Base-by-base conservation (phyloP, 2,888 invertebrate species). In the Microplitis deprimator region DNA sequence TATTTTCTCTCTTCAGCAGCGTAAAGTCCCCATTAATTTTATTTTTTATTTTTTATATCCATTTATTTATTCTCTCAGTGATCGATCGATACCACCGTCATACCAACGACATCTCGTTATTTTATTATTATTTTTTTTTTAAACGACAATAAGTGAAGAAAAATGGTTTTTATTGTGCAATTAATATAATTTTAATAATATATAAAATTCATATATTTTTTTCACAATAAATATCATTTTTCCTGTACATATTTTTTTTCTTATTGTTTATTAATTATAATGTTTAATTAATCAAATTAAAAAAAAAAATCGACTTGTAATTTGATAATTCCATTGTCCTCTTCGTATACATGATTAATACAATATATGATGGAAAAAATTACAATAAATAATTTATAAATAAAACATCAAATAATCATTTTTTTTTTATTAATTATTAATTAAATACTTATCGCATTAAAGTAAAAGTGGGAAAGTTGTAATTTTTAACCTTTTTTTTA, bases 221-320 rank as follows among this genome's bases (percentile, higher is more conserved):
- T 68, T 13, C 91, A 93, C 89, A 90, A 90, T 90, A 78, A 77
- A 81, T 68, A 64, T 67, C 68, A 59, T 62, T 65, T 68, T 6
- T 61, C 71, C 39, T 59, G 62, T 40, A 71, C 68, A 70, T 69
- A 8, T 59, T 70, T 29, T 65, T 68, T 65, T 20, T 70, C 67
- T 68, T 73, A 6, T 7, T 1, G 2, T 40, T 50, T 67, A 16
- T 17, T 39, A 38, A 59, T n/a, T 74, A 50, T 38, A 16, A 67
- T 20, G 41, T 41, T 17, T 68, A 20, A 61, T 74, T 74, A 61
- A 61, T 29, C 4, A 29, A 29, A 29, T 29, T 29, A 29, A 29
- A 29, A 29, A 29, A 29, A 29, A 29, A 29, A 20, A 20, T 20
- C 29, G 4, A 4, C 3, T 4, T 29, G 29, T 69, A 70, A 64